These are phyloP conservation scores for Boloria selene DNA, from an alignment of 2,888 invertebrate genomes.

Conservation along the genomic window DNA sequence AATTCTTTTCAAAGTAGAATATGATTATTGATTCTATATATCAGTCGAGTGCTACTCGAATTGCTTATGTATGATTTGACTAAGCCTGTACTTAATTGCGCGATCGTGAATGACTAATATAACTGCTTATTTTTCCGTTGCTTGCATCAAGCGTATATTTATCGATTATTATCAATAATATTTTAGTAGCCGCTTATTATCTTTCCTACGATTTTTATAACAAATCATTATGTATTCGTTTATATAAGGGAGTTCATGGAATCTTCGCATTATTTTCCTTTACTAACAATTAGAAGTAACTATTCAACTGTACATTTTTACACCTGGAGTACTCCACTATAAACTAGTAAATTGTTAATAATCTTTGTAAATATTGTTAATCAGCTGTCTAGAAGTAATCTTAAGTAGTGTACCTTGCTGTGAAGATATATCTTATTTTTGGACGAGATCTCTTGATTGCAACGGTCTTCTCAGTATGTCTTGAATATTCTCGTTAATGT, in stretches of 20 bases:
- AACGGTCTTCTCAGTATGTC: constrained; percentile 50
- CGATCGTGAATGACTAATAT: constrained; percentile 34
- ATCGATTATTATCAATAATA: constrained; percentile 13
- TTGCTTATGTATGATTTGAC: constrained; percentile 38
- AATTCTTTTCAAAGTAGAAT: constrained; percentile 34
- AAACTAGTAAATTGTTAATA: constrained; percentile 62
- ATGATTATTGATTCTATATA: constrained; percentile 24
- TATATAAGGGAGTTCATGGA: constrained; percentile 9
- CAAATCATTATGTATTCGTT: not conserved
- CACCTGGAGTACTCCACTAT: constrained; percentile 38
- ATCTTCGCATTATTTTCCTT: constrained; percentile 15
- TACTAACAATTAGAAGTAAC: constrained; percentile 14
- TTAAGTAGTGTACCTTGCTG: constrained; percentile 58
- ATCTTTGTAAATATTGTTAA: constrained; percentile 76
- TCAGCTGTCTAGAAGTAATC: constrained; percentile 65
- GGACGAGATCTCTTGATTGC: constrained; percentile 45
- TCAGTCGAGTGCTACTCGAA: constrained; percentile 11
- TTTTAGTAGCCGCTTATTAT: not conserved
- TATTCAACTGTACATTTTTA: constrained; percentile 27
- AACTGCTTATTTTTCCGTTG: constrained; percentile 30
- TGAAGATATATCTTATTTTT: constrained; percentile 63
- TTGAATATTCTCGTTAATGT: constrained; percentile 53
- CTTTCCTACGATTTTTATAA: constrained; percentile 7
- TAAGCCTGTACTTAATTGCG: constrained; percentile 47
- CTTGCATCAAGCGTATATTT: constrained; percentile 45